A percentile compares a stretch with the other conserved stretches of the same genome.
phyloP scores from a whole-genome alignment of 2,888 invertebrate genomes.

The Tachina fera region DNA sequence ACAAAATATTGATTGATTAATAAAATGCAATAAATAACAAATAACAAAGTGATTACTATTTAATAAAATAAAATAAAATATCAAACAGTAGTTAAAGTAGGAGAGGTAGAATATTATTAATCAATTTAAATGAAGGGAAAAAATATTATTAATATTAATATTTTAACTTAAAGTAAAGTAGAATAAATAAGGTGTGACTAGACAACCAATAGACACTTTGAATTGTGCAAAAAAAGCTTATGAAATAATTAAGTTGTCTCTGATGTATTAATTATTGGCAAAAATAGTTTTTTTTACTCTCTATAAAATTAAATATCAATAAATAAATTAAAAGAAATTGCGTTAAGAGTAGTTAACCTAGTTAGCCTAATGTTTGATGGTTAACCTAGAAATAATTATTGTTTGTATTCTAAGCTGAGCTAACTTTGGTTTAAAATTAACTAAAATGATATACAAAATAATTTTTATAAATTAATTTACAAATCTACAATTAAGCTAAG shows the following conservation, averaged over 20 bases:
- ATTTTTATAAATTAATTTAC: conserved; percentile 2
- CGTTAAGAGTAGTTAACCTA: not conserved
- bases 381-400: not conserved
- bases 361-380: conserved; percentile 73
- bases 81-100: conserved; percentile 43
- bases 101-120: conserved; percentile 29
- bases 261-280: conserved; percentile 40
- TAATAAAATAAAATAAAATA: conserved; percentile 36
- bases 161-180: conserved; percentile 30
- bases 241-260: conserved; percentile 61
- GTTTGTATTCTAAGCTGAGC: conserved; percentile 20
- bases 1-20: conserved; percentile 69
- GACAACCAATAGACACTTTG: conserved; percentile 75
- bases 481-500: conserved; percentile 25
- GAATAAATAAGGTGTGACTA: conserved; percentile 68
- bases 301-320: conserved; percentile 28
- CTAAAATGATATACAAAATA: conserved; percentile 30
- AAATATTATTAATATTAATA: conserved; percentile 52
- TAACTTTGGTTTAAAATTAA: conserved; percentile 44
- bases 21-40: conserved; percentile 69
- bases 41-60: conserved; percentile 64
- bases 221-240: conserved; percentile 32
- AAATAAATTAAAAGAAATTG: conserved; percentile 41
- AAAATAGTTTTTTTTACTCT: conserved; percentile 15
- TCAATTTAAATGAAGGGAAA: conserved; percentile 28